A percentile compares a stretch with the other conserved stretches of the same genome.
Evolutionary conservation across 2,113 vertebrate species (phyloP).

Genomic region (Menura novaehollandiae): DNA sequence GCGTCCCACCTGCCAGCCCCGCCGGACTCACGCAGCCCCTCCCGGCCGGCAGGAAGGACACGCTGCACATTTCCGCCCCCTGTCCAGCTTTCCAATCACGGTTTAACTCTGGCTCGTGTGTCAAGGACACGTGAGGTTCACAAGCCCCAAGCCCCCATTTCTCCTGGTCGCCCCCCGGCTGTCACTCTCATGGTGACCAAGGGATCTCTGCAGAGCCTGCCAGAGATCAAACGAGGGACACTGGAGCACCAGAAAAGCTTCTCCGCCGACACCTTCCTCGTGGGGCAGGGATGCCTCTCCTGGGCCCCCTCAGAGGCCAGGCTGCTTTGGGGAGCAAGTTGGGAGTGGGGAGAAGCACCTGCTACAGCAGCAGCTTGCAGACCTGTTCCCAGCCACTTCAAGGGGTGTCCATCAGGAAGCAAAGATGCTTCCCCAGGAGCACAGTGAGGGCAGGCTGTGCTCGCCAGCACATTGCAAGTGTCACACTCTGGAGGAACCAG

Average conservation of each 20-base stretch:
- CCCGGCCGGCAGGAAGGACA: background rate
- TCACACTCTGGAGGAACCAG: background rate
- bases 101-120: background rate
- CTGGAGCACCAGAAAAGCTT: background rate
- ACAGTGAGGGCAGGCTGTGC: background rate
- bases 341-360: background rate
- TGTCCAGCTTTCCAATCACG: background rate
- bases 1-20: accelerated
- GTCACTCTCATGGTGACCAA: accelerated
- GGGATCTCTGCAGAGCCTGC: background rate
- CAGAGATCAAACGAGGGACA: background rate
- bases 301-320: accelerated
- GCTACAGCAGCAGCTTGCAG: background rate
- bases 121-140: background rate
- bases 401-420: background rate
- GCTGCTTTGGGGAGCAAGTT: background rate
- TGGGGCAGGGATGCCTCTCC: background rate
- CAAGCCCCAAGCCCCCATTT: background rate
- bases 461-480: accelerated
- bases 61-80: background rate
- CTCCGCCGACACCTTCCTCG: background rate
- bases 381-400: background rate
- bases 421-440: accelerated
- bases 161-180: background rate
- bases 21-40: background rate